phyloP scores from a whole-genome alignment of 2,113 vertebrate species.

The Rhabdornis inornatus region DNA sequence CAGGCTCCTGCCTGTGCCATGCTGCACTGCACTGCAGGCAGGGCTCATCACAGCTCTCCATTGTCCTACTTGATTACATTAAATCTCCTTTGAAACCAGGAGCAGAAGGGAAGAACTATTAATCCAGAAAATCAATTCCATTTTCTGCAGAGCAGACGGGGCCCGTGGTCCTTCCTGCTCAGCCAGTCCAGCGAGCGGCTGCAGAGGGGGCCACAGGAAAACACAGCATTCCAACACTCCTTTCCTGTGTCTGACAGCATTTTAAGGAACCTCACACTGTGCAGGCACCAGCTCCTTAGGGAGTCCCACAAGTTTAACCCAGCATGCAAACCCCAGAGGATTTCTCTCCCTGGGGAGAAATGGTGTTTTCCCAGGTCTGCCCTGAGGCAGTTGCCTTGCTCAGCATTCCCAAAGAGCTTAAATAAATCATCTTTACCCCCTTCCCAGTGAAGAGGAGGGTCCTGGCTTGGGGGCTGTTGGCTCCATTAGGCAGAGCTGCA shows the following conservation, averaged over 20 bases:
- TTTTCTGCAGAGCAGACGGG: not conserved
- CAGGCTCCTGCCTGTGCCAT: not conserved
- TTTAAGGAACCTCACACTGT: not conserved
- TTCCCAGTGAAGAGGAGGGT: not conserved
- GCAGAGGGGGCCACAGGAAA: not conserved
- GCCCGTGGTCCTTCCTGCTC: accelerated
- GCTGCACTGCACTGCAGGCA: not conserved
- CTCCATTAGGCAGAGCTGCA: not conserved
- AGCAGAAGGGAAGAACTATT: not conserved
- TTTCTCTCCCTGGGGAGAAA: not conserved
- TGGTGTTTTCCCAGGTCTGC: not conserved
- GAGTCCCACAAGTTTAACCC: not conserved
- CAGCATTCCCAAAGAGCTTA: not conserved
- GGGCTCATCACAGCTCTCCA: not conserved
- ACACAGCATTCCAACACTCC: accelerated
- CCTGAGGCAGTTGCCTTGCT: not conserved
- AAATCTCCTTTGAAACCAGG: constrained; percentile 19
- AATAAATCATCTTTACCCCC: not conserved
- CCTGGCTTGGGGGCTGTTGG: not conserved
- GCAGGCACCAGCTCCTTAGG: not conserved
- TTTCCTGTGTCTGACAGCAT: not conserved
- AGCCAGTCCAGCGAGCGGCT: accelerated
- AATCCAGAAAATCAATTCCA: not conserved
- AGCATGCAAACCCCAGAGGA: not conserved
- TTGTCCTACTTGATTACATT: not conserved